Percentiles rank a stretch among this genome's conserved stretches.
phyloP scores from a whole-genome alignment of 2,113 vertebrate genomes.

The Abramis brama region DNA sequence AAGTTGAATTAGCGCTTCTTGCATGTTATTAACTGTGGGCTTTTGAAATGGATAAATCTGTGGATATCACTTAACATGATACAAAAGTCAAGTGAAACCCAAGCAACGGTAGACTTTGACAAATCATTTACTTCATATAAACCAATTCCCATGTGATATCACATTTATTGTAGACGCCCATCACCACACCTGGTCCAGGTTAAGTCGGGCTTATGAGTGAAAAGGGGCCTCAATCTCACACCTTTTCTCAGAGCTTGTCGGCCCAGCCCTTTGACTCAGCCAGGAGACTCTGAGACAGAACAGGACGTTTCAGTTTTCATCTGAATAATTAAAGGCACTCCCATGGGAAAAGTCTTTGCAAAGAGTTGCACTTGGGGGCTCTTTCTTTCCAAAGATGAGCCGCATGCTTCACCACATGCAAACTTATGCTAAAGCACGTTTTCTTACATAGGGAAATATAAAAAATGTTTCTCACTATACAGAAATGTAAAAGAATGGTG shows the following conservation, averaged over 20 bases:
- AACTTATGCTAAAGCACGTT: not conserved
- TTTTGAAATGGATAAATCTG: not conserved
- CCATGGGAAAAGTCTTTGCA: slow-evolving; percentile 30
- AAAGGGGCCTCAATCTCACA: slow-evolving; percentile 18
- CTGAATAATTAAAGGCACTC: slow-evolving; percentile 17
- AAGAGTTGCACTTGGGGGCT: not conserved
- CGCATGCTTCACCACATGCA: not conserved
- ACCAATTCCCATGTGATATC: not conserved
- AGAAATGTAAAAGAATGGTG: not conserved
- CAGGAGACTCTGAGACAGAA: not conserved
- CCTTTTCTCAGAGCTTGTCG: slow-evolving; percentile 9
- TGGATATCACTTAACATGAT: not conserved
- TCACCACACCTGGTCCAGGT: slow-evolving; percentile 26
- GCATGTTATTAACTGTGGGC: not conserved
- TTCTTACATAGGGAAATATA: not conserved
- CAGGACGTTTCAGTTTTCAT: slow-evolving; percentile 25
- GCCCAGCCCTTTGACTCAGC: slow-evolving; percentile 29
- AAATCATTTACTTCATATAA: not conserved
- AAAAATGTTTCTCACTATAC: no score
- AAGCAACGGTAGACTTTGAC: not conserved
- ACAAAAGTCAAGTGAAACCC: not conserved
- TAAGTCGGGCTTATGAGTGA: slow-evolving; percentile 8
- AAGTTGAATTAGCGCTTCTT: not conserved
- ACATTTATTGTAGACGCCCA: slow-evolving; percentile 4
- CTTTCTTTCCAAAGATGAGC: slow-evolving; percentile 55